Conservation (phyloP, 2,888 invertebrate genomes). For the Sylvicola fuscatus region DNA sequence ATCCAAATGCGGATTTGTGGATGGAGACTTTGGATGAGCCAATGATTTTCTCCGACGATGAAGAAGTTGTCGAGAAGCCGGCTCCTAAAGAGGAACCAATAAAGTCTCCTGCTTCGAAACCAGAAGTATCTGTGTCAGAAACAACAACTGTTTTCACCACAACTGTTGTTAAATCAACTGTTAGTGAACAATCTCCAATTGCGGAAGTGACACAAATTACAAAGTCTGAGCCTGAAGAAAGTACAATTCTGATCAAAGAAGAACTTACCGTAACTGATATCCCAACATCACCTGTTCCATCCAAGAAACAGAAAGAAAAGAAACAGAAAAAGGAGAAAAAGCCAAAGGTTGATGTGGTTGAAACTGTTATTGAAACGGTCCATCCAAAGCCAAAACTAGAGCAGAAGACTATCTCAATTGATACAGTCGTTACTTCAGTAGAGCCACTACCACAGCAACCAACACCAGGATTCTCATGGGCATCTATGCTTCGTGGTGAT, state of each 20-base stretch:
- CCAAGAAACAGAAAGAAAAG: no score
- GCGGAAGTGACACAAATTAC: no score
- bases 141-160: slow-evolving; percentile 1
- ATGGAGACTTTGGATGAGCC: slow-evolving; percentile 18
- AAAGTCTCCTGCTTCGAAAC: no score
- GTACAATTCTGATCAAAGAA: no score
- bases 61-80: slow-evolving; percentile 5
- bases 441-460: no score
- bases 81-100: no score
- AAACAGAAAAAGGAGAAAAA: slow-evolving; percentile 20
- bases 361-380: slow-evolving; percentile 1
- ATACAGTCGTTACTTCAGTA: no score
- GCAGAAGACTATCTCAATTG: slow-evolving; percentile 1
- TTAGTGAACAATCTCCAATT: not conserved
- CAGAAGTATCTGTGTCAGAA: no score
- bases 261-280: no score
- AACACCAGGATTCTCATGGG: slow-evolving; percentile 15
- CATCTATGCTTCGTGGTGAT: slow-evolving; percentile 15
- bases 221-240: no score
- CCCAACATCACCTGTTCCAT: no score
- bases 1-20: slow-evolving; percentile 17
- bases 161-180: slow-evolving; percentile 2
- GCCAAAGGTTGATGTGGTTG: slow-evolving; percentile 17
- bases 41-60: slow-evolving; percentile 13
- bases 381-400: slow-evolving; percentile 1